Evolutionary conservation across 2,113 vertebrate genomes (phyloP).

Genomic region (Symphodus melops): DNA sequence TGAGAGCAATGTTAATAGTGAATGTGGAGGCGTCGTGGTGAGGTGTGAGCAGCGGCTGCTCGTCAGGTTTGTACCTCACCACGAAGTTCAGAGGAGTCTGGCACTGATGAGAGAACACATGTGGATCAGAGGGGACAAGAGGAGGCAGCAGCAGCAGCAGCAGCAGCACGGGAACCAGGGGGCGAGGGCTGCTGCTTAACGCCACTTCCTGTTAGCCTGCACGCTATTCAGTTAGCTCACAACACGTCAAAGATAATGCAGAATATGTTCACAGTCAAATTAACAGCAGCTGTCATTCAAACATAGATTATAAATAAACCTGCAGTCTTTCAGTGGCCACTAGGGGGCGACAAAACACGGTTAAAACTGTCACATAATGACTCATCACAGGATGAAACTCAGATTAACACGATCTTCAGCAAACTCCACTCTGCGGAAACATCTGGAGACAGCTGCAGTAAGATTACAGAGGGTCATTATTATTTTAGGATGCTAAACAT

Average conservation of each 20-base stretch:
- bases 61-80: slow-evolving; percentile 79
- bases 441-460: neutral
- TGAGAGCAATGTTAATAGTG: slow-evolving; percentile 80
- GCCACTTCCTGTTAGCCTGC: neutral
- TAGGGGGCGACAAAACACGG: neutral
- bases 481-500: too few relatives aligned
- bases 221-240: neutral
- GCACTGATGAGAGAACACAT: slow-evolving; percentile 70
- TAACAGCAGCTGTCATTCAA: too few relatives aligned
- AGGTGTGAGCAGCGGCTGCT: slow-evolving; percentile 76
- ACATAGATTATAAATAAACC: too few relatives aligned
- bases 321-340: too few relatives aligned
- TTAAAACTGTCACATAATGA: neutral
- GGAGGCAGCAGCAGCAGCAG: neutral
- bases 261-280: too few relatives aligned
- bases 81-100: slow-evolving; percentile 72
- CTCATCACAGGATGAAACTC: too few relatives aligned
- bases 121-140: slow-evolving; percentile 21
- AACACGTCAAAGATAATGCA: too few relatives aligned
- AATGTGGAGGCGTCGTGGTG: slow-evolving; percentile 80
- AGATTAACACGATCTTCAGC: too few relatives aligned
- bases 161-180: neutral
- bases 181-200: neutral
- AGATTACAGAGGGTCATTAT: too few relatives aligned
- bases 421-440: neutral